Conservation (phyloP, 2,888 invertebrate species). For the Ormyrus pomaceus region DNA sequence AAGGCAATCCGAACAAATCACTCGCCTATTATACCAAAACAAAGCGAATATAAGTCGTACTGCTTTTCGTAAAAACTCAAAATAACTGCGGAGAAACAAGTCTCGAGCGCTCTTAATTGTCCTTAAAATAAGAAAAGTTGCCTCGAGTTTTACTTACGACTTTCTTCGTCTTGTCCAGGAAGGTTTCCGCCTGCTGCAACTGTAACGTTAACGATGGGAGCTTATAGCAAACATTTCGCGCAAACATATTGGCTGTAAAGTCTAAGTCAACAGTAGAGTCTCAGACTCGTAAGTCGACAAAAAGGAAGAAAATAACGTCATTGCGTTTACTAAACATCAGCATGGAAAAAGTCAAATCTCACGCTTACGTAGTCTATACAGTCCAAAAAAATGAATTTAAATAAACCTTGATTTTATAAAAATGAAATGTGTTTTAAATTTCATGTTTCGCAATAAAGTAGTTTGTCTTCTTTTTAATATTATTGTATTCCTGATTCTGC, state of each 20-base stretch:
- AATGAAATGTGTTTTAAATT: no score
- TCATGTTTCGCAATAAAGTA: no score
- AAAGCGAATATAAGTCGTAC: neutral
- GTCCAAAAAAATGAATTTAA: no score
- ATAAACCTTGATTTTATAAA: no score
- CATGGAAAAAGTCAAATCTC: neutral
- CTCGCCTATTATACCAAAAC: neutral
- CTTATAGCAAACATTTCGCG: conserved; percentile 26
- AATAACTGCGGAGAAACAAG: no score
- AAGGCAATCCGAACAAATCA: conserved; percentile 12
- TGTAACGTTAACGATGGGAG: conserved; percentile 58
- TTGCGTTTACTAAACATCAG: conserved; percentile 34
- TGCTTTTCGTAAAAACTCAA: no score
- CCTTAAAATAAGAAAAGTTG: conserved; percentile 16
- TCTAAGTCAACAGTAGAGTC: neutral
- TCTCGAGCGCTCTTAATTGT: neutral
- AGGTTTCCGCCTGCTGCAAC: conserved; percentile 70
- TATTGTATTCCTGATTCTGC: no score
- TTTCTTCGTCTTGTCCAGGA: conserved; percentile 70
- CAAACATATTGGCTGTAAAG: conserved; percentile 33
- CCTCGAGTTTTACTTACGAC: conserved; percentile 64
- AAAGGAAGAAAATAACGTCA: conserved; percentile 33
- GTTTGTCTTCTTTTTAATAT: no score
- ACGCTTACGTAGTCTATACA: neutral
- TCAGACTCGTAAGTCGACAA: neutral